These are phyloP conservation scores for Muscicapa striata DNA, from an alignment of 2,797 vertebrate genomes.

Conservation along the genomic window DNA sequence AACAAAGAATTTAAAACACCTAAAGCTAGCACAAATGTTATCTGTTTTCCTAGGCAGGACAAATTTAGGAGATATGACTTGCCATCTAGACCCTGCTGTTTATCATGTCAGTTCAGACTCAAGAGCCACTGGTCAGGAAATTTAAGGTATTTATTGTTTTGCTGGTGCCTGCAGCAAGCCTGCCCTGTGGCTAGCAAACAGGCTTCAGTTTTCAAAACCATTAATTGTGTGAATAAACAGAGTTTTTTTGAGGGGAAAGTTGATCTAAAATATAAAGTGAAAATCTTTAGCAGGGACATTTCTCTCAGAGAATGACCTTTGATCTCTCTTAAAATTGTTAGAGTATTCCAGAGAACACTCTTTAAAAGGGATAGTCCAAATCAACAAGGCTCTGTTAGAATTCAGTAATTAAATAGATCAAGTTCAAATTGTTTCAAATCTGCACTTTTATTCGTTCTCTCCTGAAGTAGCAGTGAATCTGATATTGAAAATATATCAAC, in stretches of 20 bases:
- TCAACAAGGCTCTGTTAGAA: neutral
- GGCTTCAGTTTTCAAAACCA: neutral
- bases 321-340: neutral
- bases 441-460: neutral
- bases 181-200: neutral
- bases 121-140: neutral
- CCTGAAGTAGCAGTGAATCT: neutral
- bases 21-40: neutral
- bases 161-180: neutral
- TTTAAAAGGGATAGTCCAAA: neutral
- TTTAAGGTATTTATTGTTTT: neutral
- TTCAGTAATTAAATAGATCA: neutral
- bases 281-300: neutral
- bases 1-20: neutral
- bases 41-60: neutral
- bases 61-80: neutral
- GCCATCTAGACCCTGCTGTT: neutral
- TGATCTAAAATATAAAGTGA: slow-evolving; percentile 1
- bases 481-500: neutral
- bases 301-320: neutral
- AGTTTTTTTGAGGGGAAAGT: neutral
- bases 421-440: neutral
- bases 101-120: neutral
- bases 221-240: neutral
- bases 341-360: neutral